Evolutionary conservation across 2,888 invertebrate species (phyloP).

Genomic region (Drosophila nigricruria): DNA sequence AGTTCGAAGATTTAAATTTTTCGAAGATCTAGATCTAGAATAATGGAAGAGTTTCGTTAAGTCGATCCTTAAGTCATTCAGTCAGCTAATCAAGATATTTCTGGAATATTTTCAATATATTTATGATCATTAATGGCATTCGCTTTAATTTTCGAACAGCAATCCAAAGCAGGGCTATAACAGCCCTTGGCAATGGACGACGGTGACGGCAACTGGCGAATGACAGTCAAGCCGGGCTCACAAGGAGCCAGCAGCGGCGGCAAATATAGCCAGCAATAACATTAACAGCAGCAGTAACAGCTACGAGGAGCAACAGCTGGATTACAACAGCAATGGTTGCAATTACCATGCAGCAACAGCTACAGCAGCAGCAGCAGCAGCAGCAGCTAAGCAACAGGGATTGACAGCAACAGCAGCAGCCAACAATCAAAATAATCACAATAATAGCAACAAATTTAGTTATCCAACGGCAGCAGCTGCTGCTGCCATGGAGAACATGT

Average conservation of each 20-base stretch:
- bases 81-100: not conserved
- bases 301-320: constrained; percentile 49
- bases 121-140: not conserved
- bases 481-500: constrained; percentile 69
- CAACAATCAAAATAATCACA: constrained; percentile 62
- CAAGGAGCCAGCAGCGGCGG: constrained; percentile 83
- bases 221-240: constrained; percentile 86
- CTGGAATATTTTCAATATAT: not conserved
- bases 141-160: constrained; percentile 56
- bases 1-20: not conserved
- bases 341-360: constrained; percentile 36
- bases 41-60: not conserved
- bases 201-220: constrained; percentile 87
- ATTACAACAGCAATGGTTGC: constrained; percentile 53
- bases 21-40: not conserved
- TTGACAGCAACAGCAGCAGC: constrained; percentile 59
- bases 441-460: constrained; percentile 60
- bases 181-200: constrained; percentile 88
- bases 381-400: constrained; percentile 43
- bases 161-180: constrained; percentile 85
- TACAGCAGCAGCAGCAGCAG: constrained; percentile 44
- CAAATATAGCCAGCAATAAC: constrained; percentile 47
- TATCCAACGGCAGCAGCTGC: constrained; percentile 55
- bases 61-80: no score
- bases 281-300: constrained; percentile 42